phyloP scores from a whole-genome alignment of 2,797 vertebrate species.

The Melanotaenia maccullochi region DNA sequence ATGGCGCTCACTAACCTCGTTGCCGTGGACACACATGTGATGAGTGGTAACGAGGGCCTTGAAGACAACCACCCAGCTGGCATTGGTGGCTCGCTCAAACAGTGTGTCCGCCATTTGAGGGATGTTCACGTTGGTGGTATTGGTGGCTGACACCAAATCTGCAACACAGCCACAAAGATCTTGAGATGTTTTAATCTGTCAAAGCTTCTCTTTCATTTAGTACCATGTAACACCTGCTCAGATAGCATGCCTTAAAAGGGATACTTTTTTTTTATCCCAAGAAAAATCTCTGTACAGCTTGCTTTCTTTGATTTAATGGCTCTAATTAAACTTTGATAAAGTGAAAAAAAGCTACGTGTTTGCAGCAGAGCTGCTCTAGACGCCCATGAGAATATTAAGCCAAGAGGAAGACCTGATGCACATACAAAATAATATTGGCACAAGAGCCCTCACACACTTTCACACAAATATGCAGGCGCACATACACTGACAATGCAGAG shows the following conservation, averaged over 20 bases:
- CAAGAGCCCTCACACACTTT: constrained; percentile 9
- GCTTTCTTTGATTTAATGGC: constrained; percentile 11
- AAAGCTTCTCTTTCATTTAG: not conserved
- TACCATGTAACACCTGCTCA: not conserved
- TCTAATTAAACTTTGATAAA: constrained; percentile 59
- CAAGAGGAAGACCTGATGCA: constrained; percentile 43
- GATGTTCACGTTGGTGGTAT: constrained; percentile 99
- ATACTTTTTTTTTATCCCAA: constrained; percentile 13
- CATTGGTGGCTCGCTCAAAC: constrained; percentile 96
- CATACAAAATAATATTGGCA: constrained; percentile 38
- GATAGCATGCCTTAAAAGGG: not conserved
- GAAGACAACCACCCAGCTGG: constrained; percentile 99
- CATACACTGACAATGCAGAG: constrained; percentile 41
- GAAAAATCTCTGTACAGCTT: constrained; percentile 19
- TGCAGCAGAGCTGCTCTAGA: constrained; percentile 47
- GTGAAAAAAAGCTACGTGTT: constrained; percentile 25
- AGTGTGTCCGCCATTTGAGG: constrained; percentile 99
- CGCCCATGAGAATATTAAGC: constrained; percentile 45
- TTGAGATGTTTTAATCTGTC: not conserved
- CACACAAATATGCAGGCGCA: constrained; percentile 2
- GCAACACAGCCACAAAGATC: constrained; percentile 38
- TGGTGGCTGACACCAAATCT: constrained; percentile 98
- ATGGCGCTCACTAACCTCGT: constrained; percentile 86
- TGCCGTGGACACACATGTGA: constrained; percentile 98
- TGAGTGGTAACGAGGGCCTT: constrained; percentile 97